Conservation (phyloP, 1,140 invertebrate genomes). For the Brachionus paranguensis region DNA sequence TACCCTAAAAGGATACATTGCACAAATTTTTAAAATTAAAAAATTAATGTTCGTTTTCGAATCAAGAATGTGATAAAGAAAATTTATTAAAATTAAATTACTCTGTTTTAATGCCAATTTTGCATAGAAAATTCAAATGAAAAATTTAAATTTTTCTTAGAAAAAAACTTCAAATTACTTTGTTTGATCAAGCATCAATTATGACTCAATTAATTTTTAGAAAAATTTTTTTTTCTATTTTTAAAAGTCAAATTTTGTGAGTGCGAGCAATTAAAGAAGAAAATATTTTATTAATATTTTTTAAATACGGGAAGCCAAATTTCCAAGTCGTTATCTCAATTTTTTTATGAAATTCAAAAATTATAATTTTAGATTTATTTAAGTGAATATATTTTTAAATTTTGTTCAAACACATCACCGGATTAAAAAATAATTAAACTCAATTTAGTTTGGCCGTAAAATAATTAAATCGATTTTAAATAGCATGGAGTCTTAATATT, state of each 20-base stretch:
- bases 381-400: background rate
- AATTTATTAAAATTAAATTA: too few relatives aligned
- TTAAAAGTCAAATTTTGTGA: too few relatives aligned
- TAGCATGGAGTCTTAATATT: background rate
- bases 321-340: background rate
- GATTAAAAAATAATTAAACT: background rate
- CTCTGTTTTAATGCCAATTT: too few relatives aligned
- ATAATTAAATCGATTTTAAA: constrained; percentile 3
- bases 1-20: too few relatives aligned
- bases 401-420: background rate
- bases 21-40: too few relatives aligned
- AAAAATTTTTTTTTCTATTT: background rate
- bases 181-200: too few relatives aligned
- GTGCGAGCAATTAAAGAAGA: background rate
- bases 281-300: background rate
- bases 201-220: background rate
- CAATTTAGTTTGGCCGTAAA: background rate
- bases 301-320: background rate
- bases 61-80: too few relatives aligned
- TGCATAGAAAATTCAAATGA: too few relatives aligned
- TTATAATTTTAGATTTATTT: background rate
- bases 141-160: background rate
- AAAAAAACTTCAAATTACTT: too few relatives aligned
- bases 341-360: background rate
- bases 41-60: too few relatives aligned